These are phyloP conservation scores for Trachelus stipa DNA, from an alignment of 2,888 invertebrate genomes.

Conservation along the genomic window DNA sequence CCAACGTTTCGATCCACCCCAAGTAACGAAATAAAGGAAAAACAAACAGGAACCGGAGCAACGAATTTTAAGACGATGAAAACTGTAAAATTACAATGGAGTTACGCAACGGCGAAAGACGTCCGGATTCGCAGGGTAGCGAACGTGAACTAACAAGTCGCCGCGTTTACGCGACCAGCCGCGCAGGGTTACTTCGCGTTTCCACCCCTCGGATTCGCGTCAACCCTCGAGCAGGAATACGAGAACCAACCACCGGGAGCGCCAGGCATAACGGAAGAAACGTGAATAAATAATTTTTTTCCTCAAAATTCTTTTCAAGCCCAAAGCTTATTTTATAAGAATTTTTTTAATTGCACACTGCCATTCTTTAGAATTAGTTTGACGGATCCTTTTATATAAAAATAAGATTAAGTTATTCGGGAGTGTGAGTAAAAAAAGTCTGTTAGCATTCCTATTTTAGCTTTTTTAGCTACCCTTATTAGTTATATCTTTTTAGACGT, in stretches of 20 bases:
- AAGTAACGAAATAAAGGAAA: not conserved
- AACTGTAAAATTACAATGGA: not conserved
- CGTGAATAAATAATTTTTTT: not conserved
- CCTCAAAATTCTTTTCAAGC: not conserved
- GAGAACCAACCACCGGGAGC: not conserved
- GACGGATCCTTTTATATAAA: not conserved
- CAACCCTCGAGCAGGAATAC: not conserved
- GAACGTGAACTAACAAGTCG: slow-evolving; percentile 5
- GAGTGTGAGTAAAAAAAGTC: not conserved
- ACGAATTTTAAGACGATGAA: not conserved
- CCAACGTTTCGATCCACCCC: not conserved
- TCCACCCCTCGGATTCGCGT: not conserved
- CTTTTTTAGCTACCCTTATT: not conserved
- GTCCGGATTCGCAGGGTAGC: not conserved
- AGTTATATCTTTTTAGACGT: not conserved
- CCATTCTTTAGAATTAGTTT: not conserved
- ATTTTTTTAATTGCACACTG: not conserved
- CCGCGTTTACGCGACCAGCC: slow-evolving; percentile 4
- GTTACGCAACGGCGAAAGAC: not conserved
- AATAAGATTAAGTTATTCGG: not conserved
- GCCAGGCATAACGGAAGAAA: not conserved
- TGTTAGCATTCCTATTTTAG: not conserved
- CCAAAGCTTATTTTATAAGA: not conserved
- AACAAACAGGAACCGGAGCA: not conserved
- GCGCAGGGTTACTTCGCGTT: slow-evolving; percentile 4